Base-by-base conservation (phyloP, 2,113 vertebrate genomes). In the Calypte anna region DNA sequence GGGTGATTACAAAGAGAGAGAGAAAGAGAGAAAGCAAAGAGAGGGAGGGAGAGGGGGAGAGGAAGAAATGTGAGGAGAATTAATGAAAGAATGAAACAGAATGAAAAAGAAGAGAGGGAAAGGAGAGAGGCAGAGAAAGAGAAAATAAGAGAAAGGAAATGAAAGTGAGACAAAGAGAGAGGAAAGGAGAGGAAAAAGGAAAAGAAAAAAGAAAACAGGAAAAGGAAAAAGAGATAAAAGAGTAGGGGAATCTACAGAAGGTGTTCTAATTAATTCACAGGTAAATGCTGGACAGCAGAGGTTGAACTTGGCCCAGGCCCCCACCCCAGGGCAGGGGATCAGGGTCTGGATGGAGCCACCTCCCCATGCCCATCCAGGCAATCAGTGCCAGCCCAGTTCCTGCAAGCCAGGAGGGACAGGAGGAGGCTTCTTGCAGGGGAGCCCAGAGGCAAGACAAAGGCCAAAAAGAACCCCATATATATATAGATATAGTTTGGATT, bases 91-190 rank as follows among this genome's bases (percentile, higher is more conserved):
- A 33, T 1, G 36, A n/a, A 40, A 51, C 25, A 36, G 10, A 25
- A 4, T 28, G 6, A 36, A 23, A 23, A 14, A 27, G 27, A n/a
- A 5, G 10, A 27, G 9, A n/a, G 9, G 9, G 7, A 67, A 8
- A 21, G 15, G 10, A 2, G 2, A 15, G 3, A 19, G 8, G 18
- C 5, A 20, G 8, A 9, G 3, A 4, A 4, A 27, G 4, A 13
- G 4, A 22, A 13, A 14, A 6, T 7, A 4, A 22, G 4, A 17
- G 13, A 5, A n/a, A 25, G 9, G 6, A 1, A 8, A 24, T 40
- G 40, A 40, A 40, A 40, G 40, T 40, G 40, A 40, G 40, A 40
- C 10, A 40, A 40, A 40, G 9, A 8, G 33, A 27, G 6, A 10
- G 4, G 23, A 11, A 23, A 22, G 23, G 50, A 50, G 8, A 11